phyloP scores from a whole-genome alignment of 2,113 vertebrate species.

The Alouatta palliata region DNA sequence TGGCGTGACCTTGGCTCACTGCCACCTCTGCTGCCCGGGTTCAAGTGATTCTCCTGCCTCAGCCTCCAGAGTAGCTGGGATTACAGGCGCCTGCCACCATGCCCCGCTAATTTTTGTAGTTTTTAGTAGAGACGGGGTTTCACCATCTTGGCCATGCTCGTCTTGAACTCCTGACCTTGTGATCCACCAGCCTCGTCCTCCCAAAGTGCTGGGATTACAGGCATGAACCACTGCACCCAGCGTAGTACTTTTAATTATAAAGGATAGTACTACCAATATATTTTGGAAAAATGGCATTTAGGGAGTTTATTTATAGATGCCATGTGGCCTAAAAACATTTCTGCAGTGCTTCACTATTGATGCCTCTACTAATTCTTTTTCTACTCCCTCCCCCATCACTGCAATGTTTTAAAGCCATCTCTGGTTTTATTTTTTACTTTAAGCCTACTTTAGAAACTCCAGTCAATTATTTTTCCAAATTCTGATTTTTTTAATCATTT shows the following conservation, averaged over 20 bases:
- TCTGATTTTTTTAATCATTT: conserved; percentile 11
- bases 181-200: too few species aligned
- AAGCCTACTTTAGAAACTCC: conserved; percentile 14
- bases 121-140: too few species aligned
- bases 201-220: too few species aligned
- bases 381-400: not conserved
- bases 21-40: too few species aligned
- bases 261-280: not conserved
- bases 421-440: conserved; percentile 29
- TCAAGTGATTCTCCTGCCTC: too few species aligned
- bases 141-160: too few species aligned
- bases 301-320: not conserved
- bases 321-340: not conserved
- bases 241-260: not conserved
- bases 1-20: too few species aligned
- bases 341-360: not conserved
- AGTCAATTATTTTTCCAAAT: not conserved
- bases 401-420: not conserved
- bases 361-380: not conserved
- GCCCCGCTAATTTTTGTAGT: too few species aligned
- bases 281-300: not conserved
- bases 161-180: too few species aligned
- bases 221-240: too few species aligned
- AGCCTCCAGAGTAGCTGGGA: too few species aligned
- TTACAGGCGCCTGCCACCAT: too few species aligned